Base-by-base conservation (phyloP, 2,888 invertebrate genomes). In the Phengaris alcon region DNA sequence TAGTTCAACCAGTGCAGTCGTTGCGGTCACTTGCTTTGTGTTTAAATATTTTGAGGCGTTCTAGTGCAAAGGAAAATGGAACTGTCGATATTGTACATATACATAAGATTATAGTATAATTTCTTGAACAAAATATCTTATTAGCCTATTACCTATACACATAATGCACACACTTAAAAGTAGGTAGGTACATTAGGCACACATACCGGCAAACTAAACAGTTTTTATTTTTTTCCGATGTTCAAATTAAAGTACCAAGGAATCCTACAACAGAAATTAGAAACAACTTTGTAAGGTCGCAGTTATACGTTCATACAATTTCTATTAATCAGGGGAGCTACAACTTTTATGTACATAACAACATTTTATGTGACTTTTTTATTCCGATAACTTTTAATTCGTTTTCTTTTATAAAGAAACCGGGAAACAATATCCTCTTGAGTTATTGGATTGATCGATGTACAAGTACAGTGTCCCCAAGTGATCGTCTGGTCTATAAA, bases 401-500 rank as follows among this genome's bases (percentile, higher is more conserved):
- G 35, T 10, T 44, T 44, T 64, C 10, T 35, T 44, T 64, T 44
- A 44, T 12, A 64, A 44, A 12, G 12, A 64, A 64, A 64, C 22
- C 13, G 55, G 12, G 64, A 12, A 13, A n/a, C 69, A 44, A 46
- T n/a, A 10, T 48, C 7, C 70, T 15, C 51, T 54, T 54, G 35
- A 72, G 22, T 51, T 35, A 72, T 51, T 15, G 69, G 54, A 10
- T 51, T 15, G 22, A 48, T 70, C 48, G 72, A 15, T 75, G 77
- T 74, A 73, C 55, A 64, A 72, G 55, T 75, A 22, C 22, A 22
- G 22, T 76, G 78, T 80, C 76, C 78, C 76, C 64, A 75, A 87
- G 86, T 86, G 86, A 87, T 89, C 85, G 84, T 83, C 87, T 89
- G 88, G 88, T 87, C 86, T 86, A 90, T 90, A 91, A 87, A 88